These are phyloP conservation scores for Drosophila bunnanda DNA, from an alignment of 2,888 invertebrate species.

Conservation along the genomic window DNA sequence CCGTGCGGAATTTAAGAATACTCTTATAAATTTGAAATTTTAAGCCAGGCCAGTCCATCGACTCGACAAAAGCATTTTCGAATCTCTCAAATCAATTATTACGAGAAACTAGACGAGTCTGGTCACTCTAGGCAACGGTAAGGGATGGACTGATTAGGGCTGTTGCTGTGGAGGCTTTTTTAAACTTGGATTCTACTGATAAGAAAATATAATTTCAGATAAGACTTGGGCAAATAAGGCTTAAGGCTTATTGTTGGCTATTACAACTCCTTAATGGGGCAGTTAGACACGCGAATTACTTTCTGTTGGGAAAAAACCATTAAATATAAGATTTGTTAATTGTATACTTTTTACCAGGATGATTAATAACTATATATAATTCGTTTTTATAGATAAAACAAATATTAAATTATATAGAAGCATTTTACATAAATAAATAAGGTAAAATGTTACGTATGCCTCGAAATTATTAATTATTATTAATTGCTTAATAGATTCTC, in stretches of 20 bases:
- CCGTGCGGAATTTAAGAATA: conserved; percentile 44
- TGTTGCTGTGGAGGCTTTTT: not conserved
- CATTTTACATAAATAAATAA: no score
- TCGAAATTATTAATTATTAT: no score
- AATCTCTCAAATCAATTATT: not conserved
- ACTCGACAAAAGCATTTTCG: not conserved
- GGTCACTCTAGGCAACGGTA: conserved; percentile 10
- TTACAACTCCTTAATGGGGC: not conserved
- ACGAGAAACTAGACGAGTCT: not conserved
- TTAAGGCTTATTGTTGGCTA: not conserved
- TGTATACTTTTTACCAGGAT: no score
- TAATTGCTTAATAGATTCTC: no score
- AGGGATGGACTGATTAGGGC: not conserved
- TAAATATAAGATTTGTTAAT: no score
- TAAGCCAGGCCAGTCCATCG: conserved; percentile 41
- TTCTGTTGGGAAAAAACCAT: no score
- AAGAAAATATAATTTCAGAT: not conserved
- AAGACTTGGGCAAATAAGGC: not conserved
- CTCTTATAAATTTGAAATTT: conserved; percentile 38
- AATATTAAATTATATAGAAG: no score
- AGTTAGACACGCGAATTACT: not conserved
- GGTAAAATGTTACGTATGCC: no score
- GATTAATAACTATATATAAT: no score
- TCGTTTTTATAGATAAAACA: no score
- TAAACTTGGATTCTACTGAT: not conserved